A percentile compares a stretch with the other conserved stretches of the same genome.
Evolutionary conservation across 2,888 invertebrate genomes (phyloP).

Genomic region (Philonicus albiceps): DNA sequence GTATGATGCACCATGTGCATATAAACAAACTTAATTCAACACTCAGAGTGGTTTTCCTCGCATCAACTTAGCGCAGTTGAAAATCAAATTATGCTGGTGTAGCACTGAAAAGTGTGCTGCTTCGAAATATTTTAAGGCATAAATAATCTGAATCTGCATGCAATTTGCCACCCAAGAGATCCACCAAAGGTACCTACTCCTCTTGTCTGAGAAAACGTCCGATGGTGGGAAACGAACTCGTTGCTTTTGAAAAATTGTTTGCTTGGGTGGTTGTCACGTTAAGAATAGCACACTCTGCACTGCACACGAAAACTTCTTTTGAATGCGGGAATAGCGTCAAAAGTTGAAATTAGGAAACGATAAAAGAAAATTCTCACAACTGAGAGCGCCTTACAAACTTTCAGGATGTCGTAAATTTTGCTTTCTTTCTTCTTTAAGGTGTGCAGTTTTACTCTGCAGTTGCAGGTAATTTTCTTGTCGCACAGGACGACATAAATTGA

Average conservation of each 20-base stretch:
- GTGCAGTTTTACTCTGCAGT: background rate
- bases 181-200: background rate
- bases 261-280: background rate
- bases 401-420: background rate
- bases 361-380: background rate
- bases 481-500: background rate
- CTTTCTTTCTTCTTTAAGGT: background rate
- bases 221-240: background rate
- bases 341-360: background rate
- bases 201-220: background rate
- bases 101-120: background rate
- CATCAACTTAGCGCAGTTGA: background rate
- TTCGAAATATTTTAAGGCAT: background rate
- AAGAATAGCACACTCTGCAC: background rate
- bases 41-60: background rate
- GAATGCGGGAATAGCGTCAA: background rate
- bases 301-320: background rate
- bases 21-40: background rate
- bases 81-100: background rate
- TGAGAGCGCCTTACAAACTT: background rate
- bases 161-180: background rate
- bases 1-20: background rate
- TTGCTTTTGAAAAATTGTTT: background rate
- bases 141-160: background rate
- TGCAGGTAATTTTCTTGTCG: background rate